Conservation (phyloP, 2,113 vertebrate species). For the Sceloporus tristichus region DNA sequence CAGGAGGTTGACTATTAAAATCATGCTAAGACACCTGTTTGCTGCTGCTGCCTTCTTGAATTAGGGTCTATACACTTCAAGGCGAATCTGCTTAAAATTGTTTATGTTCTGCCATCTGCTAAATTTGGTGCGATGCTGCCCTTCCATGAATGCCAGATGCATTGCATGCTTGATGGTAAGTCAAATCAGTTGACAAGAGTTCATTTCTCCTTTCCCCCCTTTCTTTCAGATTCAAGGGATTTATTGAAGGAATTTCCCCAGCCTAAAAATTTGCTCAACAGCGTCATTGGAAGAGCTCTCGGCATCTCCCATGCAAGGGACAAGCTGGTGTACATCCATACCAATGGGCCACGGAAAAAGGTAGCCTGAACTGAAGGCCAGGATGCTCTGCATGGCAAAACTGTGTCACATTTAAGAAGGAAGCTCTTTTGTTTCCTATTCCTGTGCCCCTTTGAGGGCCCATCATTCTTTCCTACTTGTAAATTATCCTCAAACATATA, state of each 20-base stretch:
- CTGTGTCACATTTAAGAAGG: background rate
- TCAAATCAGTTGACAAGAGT: too few species aligned
- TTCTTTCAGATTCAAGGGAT: constrained; percentile 71
- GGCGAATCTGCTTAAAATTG: background rate
- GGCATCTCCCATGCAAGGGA: constrained; percentile 85
- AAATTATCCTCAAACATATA: too few species aligned
- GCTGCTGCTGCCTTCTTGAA: too few species aligned
- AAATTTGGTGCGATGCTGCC: background rate
- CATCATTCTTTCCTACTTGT: too few species aligned
- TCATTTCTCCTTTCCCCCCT: background rate
- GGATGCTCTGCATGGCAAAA: rapidly evolving
- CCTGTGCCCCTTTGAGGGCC: background rate
- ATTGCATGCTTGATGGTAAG: too few species aligned
- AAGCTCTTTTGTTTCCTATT: background rate
- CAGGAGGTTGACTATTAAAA: background rate
- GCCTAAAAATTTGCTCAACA: constrained; percentile 89
- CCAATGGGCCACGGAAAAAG: constrained; percentile 85
- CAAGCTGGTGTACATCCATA: constrained; percentile 89
- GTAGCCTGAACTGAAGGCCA: constrained; percentile 65
- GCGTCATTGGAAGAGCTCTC: constrained; percentile 85
- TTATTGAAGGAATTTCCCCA: constrained; percentile 91
- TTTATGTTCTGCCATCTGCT: background rate
- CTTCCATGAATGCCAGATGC: background rate
- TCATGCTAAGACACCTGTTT: too few species aligned
- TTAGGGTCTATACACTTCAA: too few species aligned